Base-by-base conservation (phyloP, 1,140 invertebrate species). In the Drosophila persimilis region DNA sequence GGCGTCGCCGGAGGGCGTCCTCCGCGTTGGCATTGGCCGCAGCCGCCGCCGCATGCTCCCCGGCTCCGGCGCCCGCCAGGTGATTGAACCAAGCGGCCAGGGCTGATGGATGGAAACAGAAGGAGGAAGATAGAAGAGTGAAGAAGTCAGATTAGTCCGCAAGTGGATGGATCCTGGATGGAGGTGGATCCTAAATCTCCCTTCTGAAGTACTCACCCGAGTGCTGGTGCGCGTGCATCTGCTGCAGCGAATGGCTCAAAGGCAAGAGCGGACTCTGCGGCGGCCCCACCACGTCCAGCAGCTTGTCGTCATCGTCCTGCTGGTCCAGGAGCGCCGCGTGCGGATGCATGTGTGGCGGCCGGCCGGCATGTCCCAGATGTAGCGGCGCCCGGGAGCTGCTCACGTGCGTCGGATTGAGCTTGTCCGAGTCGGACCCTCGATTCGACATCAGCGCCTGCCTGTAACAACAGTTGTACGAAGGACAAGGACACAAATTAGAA, bases 261-360 rank as follows among this genome's bases (percentile, higher is more conserved):
- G 93, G 93, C 9, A 95, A 94, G 29, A 95, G 93, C 0, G 95
- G 95, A 77, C 95, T 95, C 72, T 96, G 95, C 15, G 93, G 93
- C 20, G 96, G 96, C 0, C 96, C 97, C 0, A 97, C 97, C 2
- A 97, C 97, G 90, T 97, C 97, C 73, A 98, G 92, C 26, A 97
- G 94, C 79, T 97, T 95, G 88, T 98, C 97, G 39, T 97, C 96
- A 80, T 96, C 94, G 77, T 96, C 95, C 91, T 95, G 91, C 48
- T 94, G 93, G 56, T 90, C 89, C 58, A 93, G 90, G 76, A 80
- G 83, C 59, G 91, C 92, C 59, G 62, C 92, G 79, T 77, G 92
- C 90, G 90, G 74, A 72, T 90, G 89, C 73, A 84, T 48, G 59
- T 90, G 89, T 0, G 89, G 89, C 75, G 75, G 92, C 31, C 85